Percentiles rank a stretch among this genome's conserved stretches.
Conservation (phyloP, 2,888 invertebrate species). For the Craniophora ligustri region DNA sequence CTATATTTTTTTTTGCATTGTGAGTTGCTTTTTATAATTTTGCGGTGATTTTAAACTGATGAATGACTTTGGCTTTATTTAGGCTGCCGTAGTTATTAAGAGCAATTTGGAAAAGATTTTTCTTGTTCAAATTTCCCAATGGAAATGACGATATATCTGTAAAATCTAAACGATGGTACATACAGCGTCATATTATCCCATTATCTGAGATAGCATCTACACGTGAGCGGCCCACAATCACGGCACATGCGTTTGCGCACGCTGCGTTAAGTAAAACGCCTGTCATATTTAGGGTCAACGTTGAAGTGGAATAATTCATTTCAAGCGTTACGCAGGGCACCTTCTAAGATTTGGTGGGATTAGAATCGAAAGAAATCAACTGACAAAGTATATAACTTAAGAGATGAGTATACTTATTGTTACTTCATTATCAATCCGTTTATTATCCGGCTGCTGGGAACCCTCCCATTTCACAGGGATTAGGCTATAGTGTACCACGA, state of each 20-base stretch:
- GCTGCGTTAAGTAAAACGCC: constrained; percentile 28
- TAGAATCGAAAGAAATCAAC: too few relatives aligned
- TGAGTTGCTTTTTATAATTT: constrained; percentile 23
- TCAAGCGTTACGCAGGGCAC: neutral
- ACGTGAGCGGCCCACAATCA: constrained; percentile 65
- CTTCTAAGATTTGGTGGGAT: neutral
- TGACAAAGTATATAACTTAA: too few relatives aligned
- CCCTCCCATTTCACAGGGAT: too few relatives aligned
- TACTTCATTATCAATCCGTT: too few relatives aligned
- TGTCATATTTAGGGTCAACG: constrained; percentile 43
- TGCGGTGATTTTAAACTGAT: neutral
- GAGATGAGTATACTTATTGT: too few relatives aligned
- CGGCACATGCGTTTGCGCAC: constrained; percentile 48
- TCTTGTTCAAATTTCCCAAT: constrained; percentile 16
- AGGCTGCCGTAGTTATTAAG: too few relatives aligned
- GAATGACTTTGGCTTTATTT: neutral
- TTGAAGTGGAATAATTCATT: neutral
- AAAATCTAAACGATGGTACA: constrained; percentile 61
- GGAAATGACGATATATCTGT: constrained; percentile 51
- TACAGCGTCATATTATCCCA: constrained; percentile 71
- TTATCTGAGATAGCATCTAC: constrained; percentile 72
- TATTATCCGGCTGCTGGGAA: too few relatives aligned
- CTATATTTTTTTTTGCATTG: constrained; percentile 17
- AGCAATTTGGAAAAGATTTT: neutral
- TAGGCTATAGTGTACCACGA: too few relatives aligned